Evolutionary conservation across 2,797 vertebrate genomes (phyloP).

Genomic region (Lophius americanus): DNA sequence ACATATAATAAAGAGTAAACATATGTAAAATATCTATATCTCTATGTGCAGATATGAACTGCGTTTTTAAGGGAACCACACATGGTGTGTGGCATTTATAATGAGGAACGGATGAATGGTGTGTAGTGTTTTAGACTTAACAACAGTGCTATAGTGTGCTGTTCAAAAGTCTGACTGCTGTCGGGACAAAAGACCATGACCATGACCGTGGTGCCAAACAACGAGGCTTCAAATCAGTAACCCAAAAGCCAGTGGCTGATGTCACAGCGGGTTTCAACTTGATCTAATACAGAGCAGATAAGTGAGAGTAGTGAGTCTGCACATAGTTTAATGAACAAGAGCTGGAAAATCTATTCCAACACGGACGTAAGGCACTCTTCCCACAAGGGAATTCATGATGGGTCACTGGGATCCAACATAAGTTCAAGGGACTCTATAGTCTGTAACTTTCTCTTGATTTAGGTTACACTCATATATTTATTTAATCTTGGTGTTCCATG

Average conservation of each 20-base stretch:
- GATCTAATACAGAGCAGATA: neutral
- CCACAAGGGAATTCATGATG: constrained; percentile 12
- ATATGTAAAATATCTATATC: too few species aligned
- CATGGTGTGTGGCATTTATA: too few species aligned
- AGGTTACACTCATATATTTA: constrained; percentile 1
- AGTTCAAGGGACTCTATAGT: neutral
- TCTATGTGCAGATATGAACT: too few species aligned
- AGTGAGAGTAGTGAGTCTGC: constrained; percentile 1
- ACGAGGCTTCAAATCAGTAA: neutral
- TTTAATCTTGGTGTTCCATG: constrained; percentile 7
- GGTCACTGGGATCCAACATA: neutral
- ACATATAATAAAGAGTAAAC: too few species aligned
- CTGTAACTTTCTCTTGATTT: constrained; percentile 6
- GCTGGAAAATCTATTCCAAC: constrained; percentile 16
- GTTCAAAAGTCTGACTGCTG: too few species aligned
- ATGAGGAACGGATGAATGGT: too few species aligned
- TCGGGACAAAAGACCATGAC: too few species aligned
- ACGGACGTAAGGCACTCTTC: neutral
- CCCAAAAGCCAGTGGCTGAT: neutral
- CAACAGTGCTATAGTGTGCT: too few species aligned
- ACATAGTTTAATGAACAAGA: neutral
- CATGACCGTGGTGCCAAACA: neutral
- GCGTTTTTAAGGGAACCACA: too few species aligned
- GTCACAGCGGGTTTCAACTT: neutral
- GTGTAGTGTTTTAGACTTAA: too few species aligned